Conservation (phyloP, 2,888 invertebrate genomes). For the Nomada flava region DNA sequence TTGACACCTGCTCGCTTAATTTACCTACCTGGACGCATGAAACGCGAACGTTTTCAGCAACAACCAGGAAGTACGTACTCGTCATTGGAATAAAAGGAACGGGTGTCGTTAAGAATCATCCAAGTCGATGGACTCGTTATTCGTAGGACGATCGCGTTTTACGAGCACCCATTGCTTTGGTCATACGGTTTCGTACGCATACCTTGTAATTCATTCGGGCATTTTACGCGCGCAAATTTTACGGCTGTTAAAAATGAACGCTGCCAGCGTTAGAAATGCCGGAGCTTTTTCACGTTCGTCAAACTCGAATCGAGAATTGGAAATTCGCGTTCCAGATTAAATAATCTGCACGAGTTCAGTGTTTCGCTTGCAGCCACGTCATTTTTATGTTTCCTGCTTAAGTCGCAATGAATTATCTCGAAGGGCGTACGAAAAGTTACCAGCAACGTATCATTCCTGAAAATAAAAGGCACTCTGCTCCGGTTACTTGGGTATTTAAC, state of each 20-base stretch:
- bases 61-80: neutral
- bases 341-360: neutral
- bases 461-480: neutral
- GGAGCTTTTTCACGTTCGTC: too few relatives aligned
- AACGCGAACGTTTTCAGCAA: neutral
- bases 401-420: neutral
- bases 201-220: neutral
- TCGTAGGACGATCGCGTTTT: neutral
- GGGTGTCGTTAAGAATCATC: neutral
- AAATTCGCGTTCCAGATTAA: neutral
- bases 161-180: neutral
- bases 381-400: neutral
- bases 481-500: too few relatives aligned
- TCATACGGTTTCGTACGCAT: neutral
- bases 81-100: neutral
- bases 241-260: neutral
- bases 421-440: neutral
- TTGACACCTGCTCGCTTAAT: constrained; percentile 15
- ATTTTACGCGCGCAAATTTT: neutral
- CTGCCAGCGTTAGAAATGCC: neutral
- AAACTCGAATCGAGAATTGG: neutral
- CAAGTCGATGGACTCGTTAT: neutral
- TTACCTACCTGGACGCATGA: neutral
- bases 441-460: neutral
- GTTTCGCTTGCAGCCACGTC: neutral